Conservation (phyloP, 2,888 invertebrate genomes). For the Hylaea fasciaria region DNA sequence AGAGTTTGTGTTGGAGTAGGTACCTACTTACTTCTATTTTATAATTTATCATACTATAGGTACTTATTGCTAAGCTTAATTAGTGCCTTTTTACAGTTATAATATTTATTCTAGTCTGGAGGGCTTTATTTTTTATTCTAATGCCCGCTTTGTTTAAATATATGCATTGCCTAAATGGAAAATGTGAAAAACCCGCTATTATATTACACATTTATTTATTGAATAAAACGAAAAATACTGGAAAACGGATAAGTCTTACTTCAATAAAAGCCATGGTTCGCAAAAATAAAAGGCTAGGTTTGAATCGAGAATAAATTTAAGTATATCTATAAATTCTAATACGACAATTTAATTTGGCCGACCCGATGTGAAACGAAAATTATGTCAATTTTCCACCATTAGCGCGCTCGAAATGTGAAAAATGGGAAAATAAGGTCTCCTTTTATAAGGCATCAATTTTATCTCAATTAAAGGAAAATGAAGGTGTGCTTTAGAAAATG, state of each 20-base stretch:
- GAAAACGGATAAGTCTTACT: conserved; percentile 6
- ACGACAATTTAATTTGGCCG: conserved; percentile 46
- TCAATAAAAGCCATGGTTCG: conserved; percentile 5
- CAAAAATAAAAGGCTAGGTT: conserved; percentile 13
- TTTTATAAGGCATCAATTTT: conserved; percentile 34
- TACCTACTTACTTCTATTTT: too few species aligned
- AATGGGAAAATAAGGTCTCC: conserved; percentile 33
- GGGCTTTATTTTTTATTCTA: too few species aligned
- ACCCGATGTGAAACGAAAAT: conserved; percentile 55
- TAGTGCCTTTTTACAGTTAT: too few species aligned
- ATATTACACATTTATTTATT: too few species aligned
- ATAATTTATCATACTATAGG: too few species aligned
- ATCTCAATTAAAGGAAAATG: conserved; percentile 33
- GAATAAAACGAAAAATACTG: neutral
- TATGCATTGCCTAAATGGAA: too few species aligned
- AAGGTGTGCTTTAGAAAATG: conserved; percentile 17
- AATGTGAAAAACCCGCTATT: too few species aligned
- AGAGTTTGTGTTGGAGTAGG: too few species aligned
- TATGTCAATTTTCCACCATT: conserved; percentile 66
- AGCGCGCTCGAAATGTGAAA: conserved; percentile 44
- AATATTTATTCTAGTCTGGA: too few species aligned
- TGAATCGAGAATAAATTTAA: conserved; percentile 20
- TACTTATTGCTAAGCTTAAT: too few species aligned
- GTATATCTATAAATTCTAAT: conserved; percentile 31
- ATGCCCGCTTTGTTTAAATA: too few species aligned